Base-by-base conservation (phyloP, 2,888 invertebrate species). In the Tachystola acroxantha region DNA sequence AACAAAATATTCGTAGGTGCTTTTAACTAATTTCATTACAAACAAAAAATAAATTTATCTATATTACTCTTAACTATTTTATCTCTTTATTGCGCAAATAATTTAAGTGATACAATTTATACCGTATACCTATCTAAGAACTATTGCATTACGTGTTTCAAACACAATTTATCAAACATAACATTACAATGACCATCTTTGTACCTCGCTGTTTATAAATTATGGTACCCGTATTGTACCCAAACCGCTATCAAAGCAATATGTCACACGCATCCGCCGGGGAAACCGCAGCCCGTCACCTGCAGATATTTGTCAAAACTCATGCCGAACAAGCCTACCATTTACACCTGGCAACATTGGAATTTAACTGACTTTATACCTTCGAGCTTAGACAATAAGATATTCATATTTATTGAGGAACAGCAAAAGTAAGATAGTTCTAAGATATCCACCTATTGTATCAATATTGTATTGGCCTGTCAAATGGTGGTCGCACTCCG, bases 241-340 rank as follows among this genome's bases (percentile, higher is more conserved):
- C 53, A 61, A 69, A 69, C 70, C 71, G 70, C 71, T 73, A 80
- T 80, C 78, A 72, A 67, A 74, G 73, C 76, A 73, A 85, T 84
- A 81, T 74, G 82, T 81, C 81, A 81, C 69, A 76, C 60, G 59
- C 81, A 80, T 79, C 79, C 79, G 74, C 58, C 60, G 64, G 73
- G 72, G 70, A 66, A 75, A 76, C 75, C 75, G 65, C 71, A 54
- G 56, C 63, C 65, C 75, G 75, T 82, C 84, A 85, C 84, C 82
- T 84, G 78, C 78, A 81, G 76, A 76, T 79, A 85, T 85, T 84
- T 80, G 79, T 85, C 85, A 85, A 82, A 84, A 82, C 64, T 80
- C 67, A 64, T 47, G 54, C 56, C 53, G 57, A 60, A 69, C 72
- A 62, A 66, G 50, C 22, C 51, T 61, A 54, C 14, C 32, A 16